Evolutionary conservation across 2,797 vertebrate species (phyloP).

Genomic region (Neosilurus hyrtlii): DNA sequence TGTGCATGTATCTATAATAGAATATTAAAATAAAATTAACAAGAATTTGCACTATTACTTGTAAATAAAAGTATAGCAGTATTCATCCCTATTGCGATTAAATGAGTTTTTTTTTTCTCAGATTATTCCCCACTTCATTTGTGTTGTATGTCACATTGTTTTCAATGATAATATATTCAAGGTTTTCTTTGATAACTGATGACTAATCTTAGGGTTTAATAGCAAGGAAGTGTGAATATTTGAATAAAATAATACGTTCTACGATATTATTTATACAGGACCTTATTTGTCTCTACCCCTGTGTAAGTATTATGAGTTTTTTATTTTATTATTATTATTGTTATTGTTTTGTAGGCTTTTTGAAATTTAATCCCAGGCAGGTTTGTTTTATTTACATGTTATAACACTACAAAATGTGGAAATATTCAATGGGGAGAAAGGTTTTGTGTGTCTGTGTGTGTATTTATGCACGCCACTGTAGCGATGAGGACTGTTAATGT

Average conservation of each 20-base stretch:
- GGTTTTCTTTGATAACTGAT: neutral
- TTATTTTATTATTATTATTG: neutral
- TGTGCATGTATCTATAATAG: too few species aligned
- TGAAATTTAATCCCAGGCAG: neutral
- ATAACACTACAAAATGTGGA: constrained; percentile 1
- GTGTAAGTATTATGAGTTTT: neutral
- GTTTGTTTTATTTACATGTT: neutral
- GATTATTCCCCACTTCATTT: neutral
- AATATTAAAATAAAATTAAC: neutral
- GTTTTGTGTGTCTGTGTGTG: too few species aligned
- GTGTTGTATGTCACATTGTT: neutral
- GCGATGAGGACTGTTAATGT: neutral
- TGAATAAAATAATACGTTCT: neutral
- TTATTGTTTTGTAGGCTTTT: neutral
- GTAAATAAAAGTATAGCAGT: neutral
- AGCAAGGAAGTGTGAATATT: neutral
- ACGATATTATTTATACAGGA: neutral
- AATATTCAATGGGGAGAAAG: neutral
- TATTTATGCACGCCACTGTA: neutral
- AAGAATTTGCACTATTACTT: neutral
- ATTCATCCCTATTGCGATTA: neutral
- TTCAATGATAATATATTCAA: neutral
- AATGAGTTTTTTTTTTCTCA: neutral
- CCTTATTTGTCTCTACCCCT: neutral
- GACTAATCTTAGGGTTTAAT: neutral